Base-by-base conservation (phyloP, 1,140 invertebrate species). In the Bemisia tabaci region DNA sequence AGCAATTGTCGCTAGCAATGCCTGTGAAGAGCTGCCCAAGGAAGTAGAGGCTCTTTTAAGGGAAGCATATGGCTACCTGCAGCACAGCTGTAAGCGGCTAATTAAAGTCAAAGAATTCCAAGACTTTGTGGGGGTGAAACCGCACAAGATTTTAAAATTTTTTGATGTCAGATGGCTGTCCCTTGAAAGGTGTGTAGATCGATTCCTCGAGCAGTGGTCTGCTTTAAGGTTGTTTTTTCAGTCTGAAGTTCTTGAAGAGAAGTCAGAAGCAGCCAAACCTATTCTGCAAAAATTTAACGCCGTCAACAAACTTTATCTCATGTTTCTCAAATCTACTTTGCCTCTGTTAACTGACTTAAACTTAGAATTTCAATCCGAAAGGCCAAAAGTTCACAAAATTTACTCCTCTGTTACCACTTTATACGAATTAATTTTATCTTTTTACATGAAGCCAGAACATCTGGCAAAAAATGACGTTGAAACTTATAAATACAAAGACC, bases 1-100 rank as follows among this genome's bases (percentile, higher is more conserved):
- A 66, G 66, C 72, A 26, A 66, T 76, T 48, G 74, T 73, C 69
- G 72, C 73, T 65, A 72, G 68, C 21, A 64, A 75, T 69, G 73
- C 73, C 67, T 65, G 62, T 69, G 65, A 64, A 33, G 2, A n/a
- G 2, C n/a, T 64, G n/a, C 63, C 63, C 17, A 5, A 1, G 1
- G 26, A 11, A 2, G 5, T 64, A 2, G 63, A 64, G 39, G 5
- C 1, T 12, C 26, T 64, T 26, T 5, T 64, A 27, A 5, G 1
- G 9, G 25, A 64, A 9, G 33, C 39, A 1, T 33, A 64, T 33
- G 12, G 22, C 39, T 64, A 64, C 22, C 11, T 64, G 1, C 26
- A 23, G n/a, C 9, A 33, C 21, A 11, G 25, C 5, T 17, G 5
- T 5, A 64, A 64, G 24, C 24, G 63, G 2, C 12, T 26, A 48